Evolutionary conservation across 1,140 invertebrate species (phyloP), one percentile per base, ranked within the genome.

Genomic region (Choristoneura fumiferana): DNA sequence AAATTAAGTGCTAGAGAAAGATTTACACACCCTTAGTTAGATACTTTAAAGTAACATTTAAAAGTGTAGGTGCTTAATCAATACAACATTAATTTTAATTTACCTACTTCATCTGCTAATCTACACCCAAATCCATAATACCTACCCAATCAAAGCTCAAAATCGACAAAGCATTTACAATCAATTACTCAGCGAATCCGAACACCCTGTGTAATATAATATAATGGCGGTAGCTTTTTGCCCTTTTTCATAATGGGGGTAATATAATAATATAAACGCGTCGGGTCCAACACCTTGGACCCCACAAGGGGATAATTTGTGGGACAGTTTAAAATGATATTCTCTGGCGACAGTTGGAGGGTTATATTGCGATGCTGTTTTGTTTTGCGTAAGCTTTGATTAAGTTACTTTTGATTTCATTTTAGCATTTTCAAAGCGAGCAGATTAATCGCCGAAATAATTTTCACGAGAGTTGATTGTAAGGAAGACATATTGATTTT

Each of bases 111-210:
- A 6, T 29, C 22, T 29, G 22, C 22, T 29, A 29, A 29, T 29
- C 22, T 3, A 29, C 22, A 29, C n/a, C n/a, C 22, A 29, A 29
- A 2, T 29, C 22, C n/a, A n/a, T n/a, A n/a, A n/a, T n/a, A n/a
- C 22, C 22, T 29, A 3, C 6, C 22, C 22, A 29, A 29, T 29
- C 2, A 18, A 17, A 17, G n/a, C 18, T 29, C 22, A 18, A 49
- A 33, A 49, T 49, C 18, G 43, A 33, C 12, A 49, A 29, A 29
- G 43, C 67, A 80, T 85, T 81, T 71, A 83, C 67, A 78, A 78
- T 85, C 81, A 85, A 84, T 85, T 87, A 87, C 82, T 87, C 82
- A 85, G 82, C 82, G 72, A 76, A 81, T 84, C 77, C 60, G 57
- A 80, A 76, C 79, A 67, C 67, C 64, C 69, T 76, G 70, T 76